phyloP scores from a whole-genome alignment of 2,797 vertebrate genomes.

The Poecilia picta region DNA sequence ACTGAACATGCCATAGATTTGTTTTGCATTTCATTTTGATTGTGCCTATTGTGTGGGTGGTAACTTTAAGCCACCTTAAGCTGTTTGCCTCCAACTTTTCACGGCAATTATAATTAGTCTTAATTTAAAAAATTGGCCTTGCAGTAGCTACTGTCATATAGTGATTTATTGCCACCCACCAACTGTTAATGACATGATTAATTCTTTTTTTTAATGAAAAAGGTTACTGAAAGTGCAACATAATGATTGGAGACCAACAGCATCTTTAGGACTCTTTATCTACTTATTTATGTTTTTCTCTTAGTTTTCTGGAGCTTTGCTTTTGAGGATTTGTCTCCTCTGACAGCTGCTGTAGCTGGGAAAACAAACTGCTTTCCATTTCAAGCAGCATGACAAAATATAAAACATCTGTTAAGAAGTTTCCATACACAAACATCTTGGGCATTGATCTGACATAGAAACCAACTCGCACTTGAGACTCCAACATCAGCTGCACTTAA shows the following conservation, averaged over 20 bases:
- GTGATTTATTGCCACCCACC: constrained; percentile 75
- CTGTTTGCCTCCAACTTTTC: constrained; percentile 62
- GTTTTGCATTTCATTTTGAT: constrained; percentile 65
- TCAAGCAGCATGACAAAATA: neutral
- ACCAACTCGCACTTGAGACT: neutral
- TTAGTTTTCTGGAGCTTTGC: neutral
- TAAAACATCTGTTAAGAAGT: neutral
- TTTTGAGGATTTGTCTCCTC: neutral
- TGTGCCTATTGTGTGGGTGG: constrained; percentile 66
- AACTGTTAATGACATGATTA: constrained; percentile 78
- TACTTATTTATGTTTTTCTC: neutral
- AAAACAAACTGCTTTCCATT: neutral
- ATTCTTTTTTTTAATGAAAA: constrained; percentile 62
- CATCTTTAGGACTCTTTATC: neutral
- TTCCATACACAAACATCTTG: neutral
- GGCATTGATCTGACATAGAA: neutral
- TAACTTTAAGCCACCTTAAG: constrained; percentile 67
- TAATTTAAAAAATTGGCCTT: constrained; percentile 60
- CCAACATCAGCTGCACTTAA: neutral
- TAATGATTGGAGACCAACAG: neutral
- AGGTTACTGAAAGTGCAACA: constrained; percentile 1
- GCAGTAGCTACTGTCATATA: constrained; percentile 53
- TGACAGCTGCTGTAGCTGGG: neutral
- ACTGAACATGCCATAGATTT: constrained; percentile 56
- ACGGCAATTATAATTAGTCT: constrained; percentile 73